These are phyloP conservation scores for Phenacoccus solenopsis DNA, from an alignment of 1,140 invertebrate genomes.

Conservation along the genomic window DNA sequence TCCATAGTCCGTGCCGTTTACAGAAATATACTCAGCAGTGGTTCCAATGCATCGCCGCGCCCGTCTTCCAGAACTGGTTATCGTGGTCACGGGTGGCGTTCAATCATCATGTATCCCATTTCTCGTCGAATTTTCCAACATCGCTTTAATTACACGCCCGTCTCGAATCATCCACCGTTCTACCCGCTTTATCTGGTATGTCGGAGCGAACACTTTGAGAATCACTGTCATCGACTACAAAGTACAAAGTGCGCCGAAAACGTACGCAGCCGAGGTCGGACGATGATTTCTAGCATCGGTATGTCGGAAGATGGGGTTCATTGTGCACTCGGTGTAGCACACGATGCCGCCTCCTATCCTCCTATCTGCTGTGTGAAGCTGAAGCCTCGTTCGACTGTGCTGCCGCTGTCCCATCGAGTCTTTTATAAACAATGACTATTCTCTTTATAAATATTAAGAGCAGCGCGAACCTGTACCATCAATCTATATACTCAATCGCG, in stretches of 20 bases:
- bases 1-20: not conserved
- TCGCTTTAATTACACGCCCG: not conserved
- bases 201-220: too few relatives aligned
- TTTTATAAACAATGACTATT: too few relatives aligned
- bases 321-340: constrained; percentile 1
- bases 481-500: too few relatives aligned
- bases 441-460: too few relatives aligned
- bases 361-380: too few relatives aligned
- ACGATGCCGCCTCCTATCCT: too few relatives aligned
- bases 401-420: too few relatives aligned
- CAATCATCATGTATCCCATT: not conserved
- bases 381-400: too few relatives aligned
- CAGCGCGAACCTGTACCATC: too few relatives aligned
- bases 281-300: not conserved
- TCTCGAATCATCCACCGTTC: too few relatives aligned
- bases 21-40: too few relatives aligned
- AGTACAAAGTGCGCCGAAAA: not conserved
- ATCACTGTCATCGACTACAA: not conserved
- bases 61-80: not conserved
- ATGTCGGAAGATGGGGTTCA: not conserved
- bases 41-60: not conserved
- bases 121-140: not conserved
- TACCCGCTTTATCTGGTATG: too few relatives aligned
- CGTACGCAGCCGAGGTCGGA: not conserved
- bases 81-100: not conserved